A percentile compares a stretch with the other conserved stretches of the same genome.
phyloP scores from a whole-genome alignment of 2,888 invertebrate genomes.

The Ectropis crepuscularia region DNA sequence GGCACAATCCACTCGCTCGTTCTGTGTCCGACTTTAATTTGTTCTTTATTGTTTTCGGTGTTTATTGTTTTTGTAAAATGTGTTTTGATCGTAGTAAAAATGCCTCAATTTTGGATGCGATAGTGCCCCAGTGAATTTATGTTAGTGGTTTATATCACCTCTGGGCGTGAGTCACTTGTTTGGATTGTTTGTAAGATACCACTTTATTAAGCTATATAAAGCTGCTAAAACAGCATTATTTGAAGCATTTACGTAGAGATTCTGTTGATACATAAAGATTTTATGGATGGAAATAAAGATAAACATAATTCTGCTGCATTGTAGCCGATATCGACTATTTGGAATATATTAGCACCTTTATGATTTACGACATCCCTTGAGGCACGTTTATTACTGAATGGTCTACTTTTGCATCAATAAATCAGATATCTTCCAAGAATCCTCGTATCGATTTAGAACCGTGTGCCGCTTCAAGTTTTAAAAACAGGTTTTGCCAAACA shows the following conservation, averaged over 20 bases:
- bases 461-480: not conserved
- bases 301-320: slow-evolving; percentile 14
- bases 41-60: slow-evolving; percentile 79
- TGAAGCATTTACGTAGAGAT: slow-evolving; percentile 1
- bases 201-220: slow-evolving; percentile 29
- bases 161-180: slow-evolving; percentile 37
- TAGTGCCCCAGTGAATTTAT: slow-evolving; percentile 50
- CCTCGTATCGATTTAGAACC: slow-evolving; percentile 1
- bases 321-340: slow-evolving; percentile 8
- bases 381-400: slow-evolving; percentile 10
- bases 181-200: slow-evolving; percentile 24
- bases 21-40: slow-evolving; percentile 75
- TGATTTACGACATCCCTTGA: slow-evolving; percentile 15
- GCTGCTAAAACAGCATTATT: slow-evolving; percentile 18
- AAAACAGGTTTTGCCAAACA: not conserved
- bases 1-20: slow-evolving; percentile 65
- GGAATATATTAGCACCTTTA: slow-evolving; percentile 23
- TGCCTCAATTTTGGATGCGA: slow-evolving; percentile 56
- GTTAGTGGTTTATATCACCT: slow-evolving; percentile 43
- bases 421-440: slow-evolving; percentile 3
- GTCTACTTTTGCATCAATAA: slow-evolving; percentile 10
- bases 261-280: not conserved
- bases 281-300: slow-evolving; percentile 11
- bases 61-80: slow-evolving; percentile 77
- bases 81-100: slow-evolving; percentile 65